Evolutionary conservation across 2,113 vertebrate species (phyloP).

Genomic region (Callospermophilus lateralis): DNA sequence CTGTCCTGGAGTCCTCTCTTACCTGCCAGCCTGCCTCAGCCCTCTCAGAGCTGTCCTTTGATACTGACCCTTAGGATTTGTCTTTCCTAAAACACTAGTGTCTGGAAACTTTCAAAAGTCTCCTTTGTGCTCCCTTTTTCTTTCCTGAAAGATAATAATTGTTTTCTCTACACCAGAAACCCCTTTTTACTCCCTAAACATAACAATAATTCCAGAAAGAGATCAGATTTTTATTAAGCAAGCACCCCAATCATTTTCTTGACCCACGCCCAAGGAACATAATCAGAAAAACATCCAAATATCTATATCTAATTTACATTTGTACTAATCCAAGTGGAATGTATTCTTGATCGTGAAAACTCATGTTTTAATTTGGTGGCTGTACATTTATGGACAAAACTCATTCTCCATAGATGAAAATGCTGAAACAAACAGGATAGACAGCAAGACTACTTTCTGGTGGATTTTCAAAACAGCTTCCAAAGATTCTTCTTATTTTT

Average conservation of each 20-base stretch:
- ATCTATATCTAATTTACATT: slow-evolving; percentile 31
- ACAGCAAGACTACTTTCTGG: slow-evolving; percentile 30
- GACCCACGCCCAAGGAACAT: neutral
- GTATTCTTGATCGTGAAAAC: slow-evolving; percentile 26
- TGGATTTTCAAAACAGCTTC: slow-evolving; percentile 46
- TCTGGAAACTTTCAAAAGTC: neutral
- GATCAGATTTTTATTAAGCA: slow-evolving; percentile 26
- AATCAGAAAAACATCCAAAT: slow-evolving; percentile 8
- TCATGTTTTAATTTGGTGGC: slow-evolving; percentile 55
- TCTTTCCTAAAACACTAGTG: neutral
- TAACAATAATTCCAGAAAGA: neutral
- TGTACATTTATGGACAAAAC: slow-evolving; percentile 55
- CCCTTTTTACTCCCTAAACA: neutral
- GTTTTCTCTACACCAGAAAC: neutral
- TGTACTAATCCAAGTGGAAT: slow-evolving; percentile 32
- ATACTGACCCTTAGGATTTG: neutral
- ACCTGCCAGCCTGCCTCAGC: neutral
- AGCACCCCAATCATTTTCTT: slow-evolving; percentile 9
- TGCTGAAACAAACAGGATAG: slow-evolving; percentile 21
- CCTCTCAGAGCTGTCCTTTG: neutral
- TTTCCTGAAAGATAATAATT: neutral
- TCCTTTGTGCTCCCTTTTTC: neutral
- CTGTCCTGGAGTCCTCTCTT: neutral
- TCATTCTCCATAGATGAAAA: slow-evolving; percentile 40
- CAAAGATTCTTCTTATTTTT: neutral